phyloP scores from a whole-genome alignment of 2,113 vertebrate species.

The Rhabdornis inornatus region DNA sequence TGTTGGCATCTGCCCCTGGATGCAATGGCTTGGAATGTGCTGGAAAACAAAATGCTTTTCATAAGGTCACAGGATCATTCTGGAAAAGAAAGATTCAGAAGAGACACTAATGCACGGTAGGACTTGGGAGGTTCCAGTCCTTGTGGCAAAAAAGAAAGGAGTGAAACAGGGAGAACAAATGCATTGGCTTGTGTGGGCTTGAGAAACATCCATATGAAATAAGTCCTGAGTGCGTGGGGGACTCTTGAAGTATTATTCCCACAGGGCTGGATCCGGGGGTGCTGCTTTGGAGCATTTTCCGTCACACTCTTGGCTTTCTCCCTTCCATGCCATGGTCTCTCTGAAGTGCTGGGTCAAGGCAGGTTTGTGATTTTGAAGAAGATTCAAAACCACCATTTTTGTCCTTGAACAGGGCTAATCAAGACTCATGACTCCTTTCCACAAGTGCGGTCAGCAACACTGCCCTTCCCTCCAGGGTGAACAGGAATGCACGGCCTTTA shows the following conservation, averaged over 20 bases:
- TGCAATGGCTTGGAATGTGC: not conserved
- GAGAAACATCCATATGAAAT: slow-evolving; percentile 27
- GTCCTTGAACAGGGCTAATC: not conserved
- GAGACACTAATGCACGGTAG: accelerated
- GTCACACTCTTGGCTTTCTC: not conserved
- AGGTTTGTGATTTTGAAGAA: not conserved
- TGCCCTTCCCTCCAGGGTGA: not conserved
- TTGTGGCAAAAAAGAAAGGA: not conserved
- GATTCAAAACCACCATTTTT: not conserved
- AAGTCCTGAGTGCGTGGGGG: not conserved
- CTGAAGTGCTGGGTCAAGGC: not conserved
- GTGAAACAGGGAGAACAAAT: not conserved
- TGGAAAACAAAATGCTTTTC: not conserved
- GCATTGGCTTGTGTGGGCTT: not conserved
- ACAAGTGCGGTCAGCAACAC: not conserved
- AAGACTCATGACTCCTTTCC: not conserved
- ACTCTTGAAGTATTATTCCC: not conserved
- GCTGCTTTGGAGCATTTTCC: not conserved
- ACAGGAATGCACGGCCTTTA: not conserved
- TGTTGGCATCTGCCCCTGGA: not conserved
- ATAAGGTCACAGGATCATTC: accelerated
- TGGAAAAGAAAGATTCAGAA: not conserved
- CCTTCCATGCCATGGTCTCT: not conserved
- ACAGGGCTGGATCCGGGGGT: not conserved
- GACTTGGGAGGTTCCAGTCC: not conserved